Percentiles rank a stretch among this genome's conserved stretches.
These are phyloP conservation scores for Euglossa dilemma DNA, from an alignment of 1,140 invertebrate species.

Conservation along the genomic window DNA sequence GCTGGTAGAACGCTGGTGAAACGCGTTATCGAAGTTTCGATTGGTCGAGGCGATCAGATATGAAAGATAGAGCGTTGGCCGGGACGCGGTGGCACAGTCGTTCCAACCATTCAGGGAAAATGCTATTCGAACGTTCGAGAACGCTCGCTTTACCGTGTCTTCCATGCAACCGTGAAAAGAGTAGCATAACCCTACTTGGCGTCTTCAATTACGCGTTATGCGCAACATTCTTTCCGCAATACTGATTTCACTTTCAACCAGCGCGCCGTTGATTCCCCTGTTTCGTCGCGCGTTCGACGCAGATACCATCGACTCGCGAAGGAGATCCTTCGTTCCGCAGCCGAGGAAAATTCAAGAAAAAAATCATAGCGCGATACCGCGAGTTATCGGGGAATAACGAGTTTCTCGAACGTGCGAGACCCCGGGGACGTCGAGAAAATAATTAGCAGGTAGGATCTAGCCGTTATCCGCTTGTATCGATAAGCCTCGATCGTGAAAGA, in stretches of 20 bases:
- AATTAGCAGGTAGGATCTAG: background rate
- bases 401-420: background rate
- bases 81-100: background rate
- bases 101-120: background rate
- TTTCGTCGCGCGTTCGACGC: background rate
- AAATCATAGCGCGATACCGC: background rate
- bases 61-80: background rate
- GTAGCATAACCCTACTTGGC: background rate
- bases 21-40: background rate
- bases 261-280: background rate
- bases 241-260: slow-evolving; percentile 54
- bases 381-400: background rate
- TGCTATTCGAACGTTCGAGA: background rate
- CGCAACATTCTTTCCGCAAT: slow-evolving; percentile 39
- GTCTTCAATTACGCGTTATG: slow-evolving; percentile 31
- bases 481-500: background rate
- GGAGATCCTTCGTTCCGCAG: background rate
- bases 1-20: background rate
- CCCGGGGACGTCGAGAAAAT: background rate
- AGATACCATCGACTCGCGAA: background rate
- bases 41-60: background rate
- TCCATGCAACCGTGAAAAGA: background rate
- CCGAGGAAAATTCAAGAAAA: too few relatives aligned
- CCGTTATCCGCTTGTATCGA: background rate
- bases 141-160: background rate